These are phyloP conservation scores for Plestiodon gilberti DNA, from an alignment of 2,113 vertebrate species.

Conservation along the genomic window DNA sequence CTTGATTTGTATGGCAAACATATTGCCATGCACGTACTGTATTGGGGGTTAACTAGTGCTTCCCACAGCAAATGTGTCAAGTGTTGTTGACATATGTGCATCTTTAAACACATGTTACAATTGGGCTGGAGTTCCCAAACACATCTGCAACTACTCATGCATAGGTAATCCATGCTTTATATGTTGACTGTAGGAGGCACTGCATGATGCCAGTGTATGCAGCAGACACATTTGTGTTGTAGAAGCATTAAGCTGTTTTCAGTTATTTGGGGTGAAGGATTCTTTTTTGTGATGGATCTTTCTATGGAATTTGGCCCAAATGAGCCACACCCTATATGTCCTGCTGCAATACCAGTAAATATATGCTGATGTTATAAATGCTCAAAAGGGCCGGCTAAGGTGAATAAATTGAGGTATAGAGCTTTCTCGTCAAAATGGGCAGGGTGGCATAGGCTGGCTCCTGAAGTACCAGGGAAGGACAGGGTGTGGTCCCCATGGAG, in stretches of 20 bases:
- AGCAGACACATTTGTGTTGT: not conserved
- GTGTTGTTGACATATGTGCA: not conserved
- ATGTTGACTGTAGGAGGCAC: not conserved
- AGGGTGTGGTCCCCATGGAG: not conserved
- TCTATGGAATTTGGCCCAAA: not conserved
- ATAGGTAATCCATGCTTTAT: no score
- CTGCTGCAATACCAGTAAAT: not conserved
- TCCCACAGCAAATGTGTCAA: not conserved
- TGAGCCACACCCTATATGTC: not conserved
- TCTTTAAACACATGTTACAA: not conserved
- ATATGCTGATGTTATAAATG: not conserved
- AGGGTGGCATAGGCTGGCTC: conserved; percentile 4
- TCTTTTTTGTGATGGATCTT: not conserved
- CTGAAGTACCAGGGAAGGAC: not conserved
- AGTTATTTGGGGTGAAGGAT: not conserved
- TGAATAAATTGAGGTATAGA: not conserved
- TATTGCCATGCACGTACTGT: not conserved
- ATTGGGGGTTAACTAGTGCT: not conserved
- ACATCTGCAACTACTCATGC: no score
- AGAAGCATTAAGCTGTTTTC: not conserved
- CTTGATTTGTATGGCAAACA: not conserved
- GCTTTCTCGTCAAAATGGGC: rapidly evolving
- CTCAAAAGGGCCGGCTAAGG: not conserved
- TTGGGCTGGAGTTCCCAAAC: not conserved
- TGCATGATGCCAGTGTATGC: not conserved